Evolutionary conservation across 2,888 invertebrate species (phyloP).

Genomic region (Heteromurus nitidus): DNA sequence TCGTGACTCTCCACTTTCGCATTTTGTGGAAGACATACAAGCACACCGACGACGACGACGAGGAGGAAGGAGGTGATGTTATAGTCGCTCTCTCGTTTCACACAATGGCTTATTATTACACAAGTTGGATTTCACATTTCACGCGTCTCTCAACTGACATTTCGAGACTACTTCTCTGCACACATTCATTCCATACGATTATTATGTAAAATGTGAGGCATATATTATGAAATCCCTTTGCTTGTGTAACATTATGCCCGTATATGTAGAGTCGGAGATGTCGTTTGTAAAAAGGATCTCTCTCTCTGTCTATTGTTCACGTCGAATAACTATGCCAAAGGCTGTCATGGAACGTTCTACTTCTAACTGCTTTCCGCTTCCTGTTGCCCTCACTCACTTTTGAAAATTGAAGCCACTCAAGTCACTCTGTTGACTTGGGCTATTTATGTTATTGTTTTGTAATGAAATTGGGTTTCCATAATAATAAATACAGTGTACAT

Average conservation of each 20-base stretch:
- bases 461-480: background rate
- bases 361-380: background rate
- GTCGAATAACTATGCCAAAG: conserved; percentile 2
- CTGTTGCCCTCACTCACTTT: background rate
- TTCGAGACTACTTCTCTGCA: conserved; percentile 5
- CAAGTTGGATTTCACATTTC: conserved; percentile 29
- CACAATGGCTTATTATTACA: conserved; percentile 24
- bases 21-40: too few relatives aligned
- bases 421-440: background rate
- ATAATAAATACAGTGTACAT: background rate
- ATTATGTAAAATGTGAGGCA: background rate
- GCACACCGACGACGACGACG: too few relatives aligned
- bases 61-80: too few relatives aligned
- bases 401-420: background rate
- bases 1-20: conserved; percentile 4
- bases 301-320: background rate
- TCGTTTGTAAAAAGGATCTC: too few relatives aligned
- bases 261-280: background rate
- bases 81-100: background rate
- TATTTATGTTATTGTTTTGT: background rate
- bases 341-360: too few relatives aligned
- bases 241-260: background rate
- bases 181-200: too few relatives aligned
- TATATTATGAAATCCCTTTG: background rate
- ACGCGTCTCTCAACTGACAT: conserved; percentile 27